Evolutionary conservation across 1,140 invertebrate genomes (phyloP).

Genomic region (Berghia stephanieae): DNA sequence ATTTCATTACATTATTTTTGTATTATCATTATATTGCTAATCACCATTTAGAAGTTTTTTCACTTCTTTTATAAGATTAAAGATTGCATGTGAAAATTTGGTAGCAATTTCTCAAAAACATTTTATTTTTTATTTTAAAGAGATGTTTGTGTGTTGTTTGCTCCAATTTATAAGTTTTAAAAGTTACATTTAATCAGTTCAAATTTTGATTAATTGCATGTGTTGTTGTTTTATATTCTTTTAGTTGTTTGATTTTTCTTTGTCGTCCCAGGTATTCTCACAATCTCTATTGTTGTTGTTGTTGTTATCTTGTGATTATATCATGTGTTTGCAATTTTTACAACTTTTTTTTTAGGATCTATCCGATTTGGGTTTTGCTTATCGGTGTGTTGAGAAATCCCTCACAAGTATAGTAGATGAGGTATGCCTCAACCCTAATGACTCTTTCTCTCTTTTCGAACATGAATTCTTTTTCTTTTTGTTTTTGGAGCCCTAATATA

Average conservation of each 20-base stretch:
- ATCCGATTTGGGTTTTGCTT: constrained; percentile 62
- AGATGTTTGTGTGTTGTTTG: background rate
- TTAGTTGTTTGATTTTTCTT: background rate
- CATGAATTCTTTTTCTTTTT: no score
- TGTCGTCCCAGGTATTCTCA: background rate
- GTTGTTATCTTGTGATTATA: background rate
- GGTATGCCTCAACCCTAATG: no score
- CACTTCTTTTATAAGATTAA: no score
- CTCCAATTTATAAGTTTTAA: background rate
- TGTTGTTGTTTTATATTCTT: background rate
- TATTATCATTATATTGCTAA: constrained; percentile 8
- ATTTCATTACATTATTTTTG: no score
- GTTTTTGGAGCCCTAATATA: no score
- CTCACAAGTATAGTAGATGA: constrained; percentile 58
- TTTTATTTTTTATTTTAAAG: background rate
- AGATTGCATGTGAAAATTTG: background rate
- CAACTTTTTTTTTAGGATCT: constrained; percentile 50
- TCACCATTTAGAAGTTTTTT: no score
- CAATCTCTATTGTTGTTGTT: background rate
- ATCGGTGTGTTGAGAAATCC: constrained; percentile 64
- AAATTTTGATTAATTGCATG: background rate
- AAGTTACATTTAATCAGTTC: background rate
- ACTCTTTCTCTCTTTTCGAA: no score
- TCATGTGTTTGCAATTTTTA: background rate
- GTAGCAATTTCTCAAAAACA: background rate